Evolutionary conservation across 2,797 vertebrate species (phyloP).

Genomic region (Neoniphon sammara): DNA sequence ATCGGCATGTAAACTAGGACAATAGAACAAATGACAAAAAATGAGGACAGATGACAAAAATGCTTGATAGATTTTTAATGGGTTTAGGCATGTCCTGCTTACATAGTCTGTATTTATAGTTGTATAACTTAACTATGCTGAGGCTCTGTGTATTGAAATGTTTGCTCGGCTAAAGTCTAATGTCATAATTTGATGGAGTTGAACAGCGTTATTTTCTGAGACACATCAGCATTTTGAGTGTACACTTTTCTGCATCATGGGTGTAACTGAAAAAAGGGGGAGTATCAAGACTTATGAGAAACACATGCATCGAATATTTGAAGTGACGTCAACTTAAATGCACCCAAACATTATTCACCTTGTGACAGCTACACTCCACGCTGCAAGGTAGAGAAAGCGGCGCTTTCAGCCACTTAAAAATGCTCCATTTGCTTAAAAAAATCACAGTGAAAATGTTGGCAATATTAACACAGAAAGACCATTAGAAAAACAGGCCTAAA

Average conservation of each 20-base stretch:
- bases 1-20: constrained; percentile 77
- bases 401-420: constrained; percentile 57
- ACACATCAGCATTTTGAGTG: constrained; percentile 14
- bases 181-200: constrained; percentile 6
- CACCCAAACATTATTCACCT: constrained; percentile 50
- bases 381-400: constrained; percentile 45
- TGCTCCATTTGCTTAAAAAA: constrained; percentile 62
- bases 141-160: neutral
- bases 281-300: constrained; percentile 40
- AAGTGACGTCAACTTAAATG: constrained; percentile 54
- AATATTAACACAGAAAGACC: constrained; percentile 77
- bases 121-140: constrained; percentile 17
- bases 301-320: constrained; percentile 54
- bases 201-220: constrained; percentile 18
- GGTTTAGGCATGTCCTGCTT: constrained; percentile 34
- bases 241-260: constrained; percentile 23
- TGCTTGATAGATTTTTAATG: constrained; percentile 65
- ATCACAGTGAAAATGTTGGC: constrained; percentile 64
- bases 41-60: constrained; percentile 74
- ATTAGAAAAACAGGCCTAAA: constrained; percentile 74
- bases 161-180: constrained; percentile 1
- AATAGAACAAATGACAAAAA: constrained; percentile 74
- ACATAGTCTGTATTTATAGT: constrained; percentile 18
- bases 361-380: constrained; percentile 46
- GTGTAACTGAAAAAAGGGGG: constrained; percentile 27